These are phyloP conservation scores for Ophiodon elongatus DNA, from an alignment of 2,113 vertebrate genomes.

Conservation along the genomic window DNA sequence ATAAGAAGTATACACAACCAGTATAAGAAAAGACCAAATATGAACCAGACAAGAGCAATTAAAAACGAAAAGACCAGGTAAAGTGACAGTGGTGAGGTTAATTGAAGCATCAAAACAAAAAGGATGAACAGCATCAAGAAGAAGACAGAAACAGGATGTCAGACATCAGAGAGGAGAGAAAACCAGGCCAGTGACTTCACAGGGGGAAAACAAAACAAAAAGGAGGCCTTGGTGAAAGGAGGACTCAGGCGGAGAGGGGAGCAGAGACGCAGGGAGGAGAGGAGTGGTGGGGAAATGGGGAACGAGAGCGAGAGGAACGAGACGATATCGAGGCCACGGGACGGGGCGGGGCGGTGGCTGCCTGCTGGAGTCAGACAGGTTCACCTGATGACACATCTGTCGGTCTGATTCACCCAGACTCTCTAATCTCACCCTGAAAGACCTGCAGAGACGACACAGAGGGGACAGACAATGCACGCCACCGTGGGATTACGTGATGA, in stretches of 20 bases:
- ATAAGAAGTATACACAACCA: neutral
- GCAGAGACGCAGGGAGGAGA: neutral
- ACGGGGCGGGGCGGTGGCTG: conserved; percentile 12
- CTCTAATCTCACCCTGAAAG: conserved; percentile 49
- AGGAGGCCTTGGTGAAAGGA: neutral
- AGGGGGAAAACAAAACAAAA: neutral
- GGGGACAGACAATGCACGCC: neutral
- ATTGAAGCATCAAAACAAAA: neutral
- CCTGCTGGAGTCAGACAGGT: conserved; percentile 45
- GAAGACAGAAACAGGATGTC: neutral
- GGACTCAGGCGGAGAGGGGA: neutral
- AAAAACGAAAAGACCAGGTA: neutral
- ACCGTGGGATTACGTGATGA: conserved; percentile 24
- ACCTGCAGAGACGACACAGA: conserved; percentile 9
- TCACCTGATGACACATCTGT: conserved; percentile 72
- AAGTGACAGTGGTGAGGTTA: neutral
- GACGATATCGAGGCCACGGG: conserved; percentile 37
- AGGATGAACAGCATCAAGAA: neutral
- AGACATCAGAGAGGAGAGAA: neutral
- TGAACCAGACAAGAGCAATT: neutral
- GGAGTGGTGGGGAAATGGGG: neutral
- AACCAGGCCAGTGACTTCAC: conserved; percentile 4
- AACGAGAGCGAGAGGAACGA: neutral
- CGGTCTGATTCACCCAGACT: conserved; percentile 48
- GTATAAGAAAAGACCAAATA: neutral